Evolutionary conservation across 2,113 vertebrate genomes (phyloP).

Genomic region (Ahaetulla prasina): DNA sequence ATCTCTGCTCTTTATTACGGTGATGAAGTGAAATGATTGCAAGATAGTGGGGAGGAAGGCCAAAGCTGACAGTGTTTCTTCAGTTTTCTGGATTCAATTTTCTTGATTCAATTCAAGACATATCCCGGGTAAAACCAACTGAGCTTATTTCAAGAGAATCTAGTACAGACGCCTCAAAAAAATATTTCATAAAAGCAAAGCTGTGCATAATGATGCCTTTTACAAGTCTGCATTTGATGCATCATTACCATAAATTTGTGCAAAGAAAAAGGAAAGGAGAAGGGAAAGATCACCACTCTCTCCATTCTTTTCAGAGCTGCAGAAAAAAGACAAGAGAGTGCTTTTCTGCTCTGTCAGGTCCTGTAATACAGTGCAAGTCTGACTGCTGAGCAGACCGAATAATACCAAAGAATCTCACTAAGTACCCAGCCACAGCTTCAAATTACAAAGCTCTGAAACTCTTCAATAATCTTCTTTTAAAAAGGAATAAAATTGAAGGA

Average conservation of each 20-base stretch:
- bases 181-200: neutral
- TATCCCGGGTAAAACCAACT: neutral
- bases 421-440: constrained; percentile 6
- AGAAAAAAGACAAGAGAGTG: neutral
- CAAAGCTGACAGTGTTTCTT: neutral
- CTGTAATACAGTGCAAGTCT: constrained; percentile 17
- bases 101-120: neutral
- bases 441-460: neutral
- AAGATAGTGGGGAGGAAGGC: neutral
- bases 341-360: constrained; percentile 30
- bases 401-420: constrained; percentile 10
- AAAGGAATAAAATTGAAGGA: constrained; percentile 20
- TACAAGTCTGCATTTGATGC: constrained; percentile 14
- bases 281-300: neutral
- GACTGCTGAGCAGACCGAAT: constrained; percentile 1
- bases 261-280: constrained; percentile 25
- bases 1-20: neutral
- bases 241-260: constrained; percentile 29
- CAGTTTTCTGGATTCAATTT: neutral
- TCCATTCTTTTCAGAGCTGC: neutral
- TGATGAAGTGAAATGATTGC: neutral
- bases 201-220: neutral
- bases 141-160: constrained; percentile 10
- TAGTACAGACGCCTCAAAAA: neutral
- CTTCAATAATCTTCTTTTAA: neutral